These are phyloP conservation scores for Nyctibius bracteatus DNA, from an alignment of 2,113 vertebrate genomes.

Conservation along the genomic window DNA sequence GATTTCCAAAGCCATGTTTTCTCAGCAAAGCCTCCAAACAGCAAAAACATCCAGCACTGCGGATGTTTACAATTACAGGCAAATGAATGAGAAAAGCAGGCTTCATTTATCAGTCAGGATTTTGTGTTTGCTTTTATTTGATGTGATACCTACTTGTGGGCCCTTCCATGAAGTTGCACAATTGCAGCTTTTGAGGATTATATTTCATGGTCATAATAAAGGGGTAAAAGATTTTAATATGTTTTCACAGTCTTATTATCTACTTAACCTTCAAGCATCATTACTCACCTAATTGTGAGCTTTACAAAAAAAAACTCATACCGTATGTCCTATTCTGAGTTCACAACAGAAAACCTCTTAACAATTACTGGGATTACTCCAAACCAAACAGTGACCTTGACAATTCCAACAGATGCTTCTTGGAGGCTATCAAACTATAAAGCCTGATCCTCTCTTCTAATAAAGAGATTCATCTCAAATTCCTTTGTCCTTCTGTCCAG, in stretches of 20 bases:
- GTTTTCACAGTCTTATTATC: constrained; percentile 69
- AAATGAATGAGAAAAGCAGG: constrained; percentile 38
- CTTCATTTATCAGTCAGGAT: constrained; percentile 52
- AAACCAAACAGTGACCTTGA: not conserved
- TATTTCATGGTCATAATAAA: constrained; percentile 46
- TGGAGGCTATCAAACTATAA: not conserved
- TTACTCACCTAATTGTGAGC: constrained; percentile 67
- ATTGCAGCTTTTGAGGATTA: constrained; percentile 50
- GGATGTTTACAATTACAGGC: constrained; percentile 62
- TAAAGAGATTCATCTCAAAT: not conserved
- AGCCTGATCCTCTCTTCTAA: not conserved
- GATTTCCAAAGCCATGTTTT: constrained; percentile 35
- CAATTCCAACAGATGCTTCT: not conserved
- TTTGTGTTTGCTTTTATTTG: constrained; percentile 65
- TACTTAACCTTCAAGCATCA: constrained; percentile 66
- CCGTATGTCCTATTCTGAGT: not conserved
- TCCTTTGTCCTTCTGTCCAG: not conserved
- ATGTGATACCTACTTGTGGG: constrained; percentile 15
- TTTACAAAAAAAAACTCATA: not conserved
- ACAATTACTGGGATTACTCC: not conserved
- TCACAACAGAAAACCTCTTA: constrained; percentile 8
- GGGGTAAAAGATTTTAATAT: constrained; percentile 53
- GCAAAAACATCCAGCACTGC: constrained; percentile 36
- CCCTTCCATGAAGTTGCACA: constrained; percentile 51
- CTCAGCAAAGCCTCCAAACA: constrained; percentile 17